A percentile compares a stretch with the other conserved stretches of the same genome.
Evolutionary conservation across 2,888 invertebrate species (phyloP).

Genomic region (Tortrix viridana): DNA sequence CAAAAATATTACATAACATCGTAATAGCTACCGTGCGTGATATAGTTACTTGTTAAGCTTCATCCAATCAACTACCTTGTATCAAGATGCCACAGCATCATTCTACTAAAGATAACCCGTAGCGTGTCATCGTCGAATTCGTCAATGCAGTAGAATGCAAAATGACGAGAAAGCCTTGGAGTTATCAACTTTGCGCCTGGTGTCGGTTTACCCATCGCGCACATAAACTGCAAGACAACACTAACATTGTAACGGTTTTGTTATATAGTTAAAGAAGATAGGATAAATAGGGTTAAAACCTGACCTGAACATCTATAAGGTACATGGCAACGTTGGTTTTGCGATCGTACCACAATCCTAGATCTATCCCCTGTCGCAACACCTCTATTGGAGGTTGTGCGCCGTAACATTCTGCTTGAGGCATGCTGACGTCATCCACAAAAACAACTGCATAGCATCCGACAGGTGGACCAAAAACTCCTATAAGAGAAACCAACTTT

Average conservation of each 20-base stretch:
- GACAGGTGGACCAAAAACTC: constrained; percentile 96
- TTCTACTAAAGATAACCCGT: constrained; percentile 94
- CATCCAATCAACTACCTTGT: constrained; percentile 85
- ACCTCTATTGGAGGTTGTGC: constrained; percentile 98
- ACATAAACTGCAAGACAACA: constrained; percentile 86
- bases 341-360: constrained; percentile 94
- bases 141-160: constrained; percentile 93
- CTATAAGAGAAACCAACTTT: constrained; percentile 56
- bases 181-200: constrained; percentile 93
- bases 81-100: constrained; percentile 97
- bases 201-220: constrained; percentile 93
- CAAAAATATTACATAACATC: no score
- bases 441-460: constrained; percentile 95
- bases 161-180: constrained; percentile 93
- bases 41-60: no score
- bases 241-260: neutral
- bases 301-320: constrained; percentile 92
- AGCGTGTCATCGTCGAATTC: constrained; percentile 95
- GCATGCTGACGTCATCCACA: constrained; percentile 98
- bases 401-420: constrained; percentile 93
- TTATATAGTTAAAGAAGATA: neutral
- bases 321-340: constrained; percentile 91
- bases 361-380: constrained; percentile 95
- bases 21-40: no score
- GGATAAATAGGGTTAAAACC: constrained; percentile 2